A percentile compares a stretch with the other conserved stretches of the same genome.
Conservation (phyloP, 2,888 invertebrate species). For the Spodoptera littoralis region DNA sequence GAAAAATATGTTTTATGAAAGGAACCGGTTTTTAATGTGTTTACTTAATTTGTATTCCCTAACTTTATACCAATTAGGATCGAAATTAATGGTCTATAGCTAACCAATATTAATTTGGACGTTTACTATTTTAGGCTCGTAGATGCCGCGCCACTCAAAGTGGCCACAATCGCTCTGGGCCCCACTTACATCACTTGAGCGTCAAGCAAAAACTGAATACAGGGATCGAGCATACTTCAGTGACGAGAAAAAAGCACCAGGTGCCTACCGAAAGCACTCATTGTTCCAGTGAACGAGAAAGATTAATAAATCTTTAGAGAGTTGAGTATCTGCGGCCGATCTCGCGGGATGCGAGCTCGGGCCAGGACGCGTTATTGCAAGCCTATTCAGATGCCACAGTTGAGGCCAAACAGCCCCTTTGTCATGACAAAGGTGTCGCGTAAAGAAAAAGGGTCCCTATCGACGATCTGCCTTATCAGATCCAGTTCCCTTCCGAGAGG, state of each 20-base stretch:
- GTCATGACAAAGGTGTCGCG: slow-evolving; percentile 89
- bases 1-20: slow-evolving; percentile 39
- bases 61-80: slow-evolving; percentile 46
- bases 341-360: slow-evolving; percentile 85
- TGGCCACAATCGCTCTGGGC: slow-evolving; percentile 70
- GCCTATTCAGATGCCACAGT: slow-evolving; percentile 88
- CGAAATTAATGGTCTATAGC: slow-evolving; percentile 34
- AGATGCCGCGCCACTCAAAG: slow-evolving; percentile 54
- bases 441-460: slow-evolving; percentile 88
- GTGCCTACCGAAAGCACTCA: slow-evolving; percentile 85
- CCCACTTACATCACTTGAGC: slow-evolving; percentile 74
- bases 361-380: slow-evolving; percentile 87
- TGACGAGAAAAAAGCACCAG: slow-evolving; percentile 85
- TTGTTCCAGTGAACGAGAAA: slow-evolving; percentile 85
- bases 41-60: slow-evolving; percentile 46
- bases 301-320: slow-evolving; percentile 88
- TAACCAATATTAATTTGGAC: slow-evolving; percentile 27
- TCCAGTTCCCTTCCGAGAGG: slow-evolving; percentile 87
- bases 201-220: slow-evolving; percentile 81
- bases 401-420: slow-evolving; percentile 87
- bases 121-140: slow-evolving; percentile 42
- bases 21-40: slow-evolving; percentile 46
- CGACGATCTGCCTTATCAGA: slow-evolving; percentile 88
- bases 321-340: slow-evolving; percentile 86
- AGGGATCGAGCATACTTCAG: slow-evolving; percentile 75